Evolutionary conservation across 1,140 invertebrate species (phyloP).

Genomic region (Bathynomus jamesi): DNA sequence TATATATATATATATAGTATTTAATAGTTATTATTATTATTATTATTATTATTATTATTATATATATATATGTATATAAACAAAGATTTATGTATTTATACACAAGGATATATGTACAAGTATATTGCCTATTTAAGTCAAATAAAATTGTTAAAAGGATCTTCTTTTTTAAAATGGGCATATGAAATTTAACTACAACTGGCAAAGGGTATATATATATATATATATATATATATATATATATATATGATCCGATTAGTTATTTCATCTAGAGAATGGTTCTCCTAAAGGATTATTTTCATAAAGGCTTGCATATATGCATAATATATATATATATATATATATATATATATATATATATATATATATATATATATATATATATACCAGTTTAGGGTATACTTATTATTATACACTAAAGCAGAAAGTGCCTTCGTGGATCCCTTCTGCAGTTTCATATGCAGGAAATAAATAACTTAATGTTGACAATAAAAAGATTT

Average conservation of each 20-base stretch:
- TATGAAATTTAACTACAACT: too few relatives aligned
- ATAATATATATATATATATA: constrained; percentile 1
- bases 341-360: constrained; percentile 3
- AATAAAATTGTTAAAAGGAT: too few relatives aligned
- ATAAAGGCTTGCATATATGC: not conserved
- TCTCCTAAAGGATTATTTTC: too few relatives aligned
- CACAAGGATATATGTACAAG: not conserved
- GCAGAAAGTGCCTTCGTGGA: too few relatives aligned
- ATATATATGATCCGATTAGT: not conserved
- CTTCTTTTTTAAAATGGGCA: too few relatives aligned
- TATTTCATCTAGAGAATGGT: too few relatives aligned
- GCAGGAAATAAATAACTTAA: too few relatives aligned
- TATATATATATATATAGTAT: not conserved
- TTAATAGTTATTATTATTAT: not conserved
- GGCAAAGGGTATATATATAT: constrained; percentile 1
- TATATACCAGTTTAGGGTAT: not conserved
- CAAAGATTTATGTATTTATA: not conserved
- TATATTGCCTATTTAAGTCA: not conserved
- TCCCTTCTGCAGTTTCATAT: too few relatives aligned
- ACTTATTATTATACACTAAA: not conserved
- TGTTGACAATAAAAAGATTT: too few relatives aligned
- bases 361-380: constrained; percentile 3
- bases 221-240: constrained; percentile 3
- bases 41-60: not conserved
- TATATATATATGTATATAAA: not conserved